Evolutionary conservation across 2,113 vertebrate species (phyloP).

Genomic region (Aleadryas rufinucha): DNA sequence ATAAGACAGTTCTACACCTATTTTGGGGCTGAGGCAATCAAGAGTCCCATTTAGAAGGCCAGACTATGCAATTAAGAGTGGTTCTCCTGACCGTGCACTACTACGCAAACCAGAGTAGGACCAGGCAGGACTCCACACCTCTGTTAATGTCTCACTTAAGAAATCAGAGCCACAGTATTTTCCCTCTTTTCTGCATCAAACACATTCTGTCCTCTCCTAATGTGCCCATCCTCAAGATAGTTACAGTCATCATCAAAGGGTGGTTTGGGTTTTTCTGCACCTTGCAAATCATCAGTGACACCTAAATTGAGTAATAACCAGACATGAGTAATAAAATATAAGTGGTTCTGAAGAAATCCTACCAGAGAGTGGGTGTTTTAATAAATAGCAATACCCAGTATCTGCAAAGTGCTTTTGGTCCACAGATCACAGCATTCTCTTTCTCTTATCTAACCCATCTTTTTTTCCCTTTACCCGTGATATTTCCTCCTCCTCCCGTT

Average conservation of each 20-base stretch:
- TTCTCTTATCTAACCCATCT: not conserved
- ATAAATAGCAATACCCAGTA: conserved; percentile 22
- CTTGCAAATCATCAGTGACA: conserved; percentile 1
- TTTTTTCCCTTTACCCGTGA: conserved; percentile 74
- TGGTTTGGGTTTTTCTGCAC: conserved; percentile 13
- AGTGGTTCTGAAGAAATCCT: conserved; percentile 55
- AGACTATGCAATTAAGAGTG: not conserved
- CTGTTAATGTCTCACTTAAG: not conserved
- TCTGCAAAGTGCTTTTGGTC: conserved; percentile 7
- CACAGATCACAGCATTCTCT: conserved; percentile 1
- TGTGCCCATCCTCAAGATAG: not conserved
- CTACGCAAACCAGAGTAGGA: not conserved
- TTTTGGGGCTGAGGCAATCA: not conserved
- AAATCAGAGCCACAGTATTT: not conserved
- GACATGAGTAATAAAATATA: conserved; percentile 37
- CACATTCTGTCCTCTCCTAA: not conserved
- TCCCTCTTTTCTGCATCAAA: not conserved
- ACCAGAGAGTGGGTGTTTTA: conserved; percentile 51
- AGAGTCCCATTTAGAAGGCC: not conserved
- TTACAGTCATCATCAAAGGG: not conserved
- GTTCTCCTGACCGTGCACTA: not conserved
- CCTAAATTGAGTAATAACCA: conserved; percentile 18
- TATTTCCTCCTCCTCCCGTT: conserved; percentile 89
- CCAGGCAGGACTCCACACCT: not conserved
- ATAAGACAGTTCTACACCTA: not conserved